phyloP scores from a whole-genome alignment of 2,113 vertebrate species.

The Ramphastos sulfuratus region DNA sequence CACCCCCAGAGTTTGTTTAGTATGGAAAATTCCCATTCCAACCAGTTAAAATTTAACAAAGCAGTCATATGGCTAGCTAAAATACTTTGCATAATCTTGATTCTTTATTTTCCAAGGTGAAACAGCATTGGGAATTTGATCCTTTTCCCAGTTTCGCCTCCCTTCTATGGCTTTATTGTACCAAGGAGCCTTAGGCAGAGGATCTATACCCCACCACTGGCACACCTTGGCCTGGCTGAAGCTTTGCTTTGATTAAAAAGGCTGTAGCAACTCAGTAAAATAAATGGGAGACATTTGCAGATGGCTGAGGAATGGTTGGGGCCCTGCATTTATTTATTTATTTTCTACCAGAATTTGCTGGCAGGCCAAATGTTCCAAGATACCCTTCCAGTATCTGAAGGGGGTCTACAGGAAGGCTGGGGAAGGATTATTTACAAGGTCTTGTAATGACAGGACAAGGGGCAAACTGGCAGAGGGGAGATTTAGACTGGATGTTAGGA shows the following conservation, averaged over 20 bases:
- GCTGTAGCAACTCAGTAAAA: neutral
- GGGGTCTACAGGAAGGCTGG: too few relatives aligned
- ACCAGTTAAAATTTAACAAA: neutral
- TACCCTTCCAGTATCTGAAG: neutral
- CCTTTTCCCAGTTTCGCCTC: neutral
- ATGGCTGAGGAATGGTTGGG: slow-evolving; percentile 25
- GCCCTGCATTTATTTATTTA: slow-evolving; percentile 64
- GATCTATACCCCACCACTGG: neutral
- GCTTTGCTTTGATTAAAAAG: slow-evolving; percentile 45
- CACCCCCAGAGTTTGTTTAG: neutral
- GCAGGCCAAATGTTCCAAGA: slow-evolving; percentile 38
- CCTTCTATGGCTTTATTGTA: neutral
- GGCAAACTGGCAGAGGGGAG: too few relatives aligned
- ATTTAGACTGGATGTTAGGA: too few relatives aligned
- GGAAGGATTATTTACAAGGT: too few relatives aligned
- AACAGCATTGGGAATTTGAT: neutral
- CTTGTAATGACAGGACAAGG: too few relatives aligned
- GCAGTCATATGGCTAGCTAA: neutral
- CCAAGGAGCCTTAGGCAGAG: neutral
- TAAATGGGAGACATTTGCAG: slow-evolving; percentile 51
- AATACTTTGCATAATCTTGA: neutral
- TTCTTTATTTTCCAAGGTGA: neutral
- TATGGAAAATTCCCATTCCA: neutral
- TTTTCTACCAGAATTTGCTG: slow-evolving; percentile 60
- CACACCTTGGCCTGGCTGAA: slow-evolving; percentile 31